Evolutionary conservation across 1,140 invertebrate species (phyloP), one percentile per base, ranked within the genome.

Genomic region (Cherax quadricarinatus): DNA sequence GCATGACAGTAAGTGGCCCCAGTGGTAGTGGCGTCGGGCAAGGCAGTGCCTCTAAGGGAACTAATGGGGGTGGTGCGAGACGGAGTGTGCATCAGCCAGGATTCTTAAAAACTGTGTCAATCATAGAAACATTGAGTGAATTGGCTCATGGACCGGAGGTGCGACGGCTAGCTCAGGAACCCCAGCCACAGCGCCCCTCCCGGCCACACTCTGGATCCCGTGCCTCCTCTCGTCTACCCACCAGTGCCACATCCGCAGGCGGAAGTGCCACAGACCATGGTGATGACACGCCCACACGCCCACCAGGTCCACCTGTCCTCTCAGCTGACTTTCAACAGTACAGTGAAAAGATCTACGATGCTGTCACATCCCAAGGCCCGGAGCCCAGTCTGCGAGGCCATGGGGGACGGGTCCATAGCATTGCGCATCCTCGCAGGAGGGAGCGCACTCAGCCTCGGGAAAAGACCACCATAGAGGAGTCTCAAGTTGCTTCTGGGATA

Each of bases 311-410:
- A 48, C 93, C 93, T 48, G 87, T 94, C 5, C 81, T 91, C 18
- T 93, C 93, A 84, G 78, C 84, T 49, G 91, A 93, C 66, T 93
- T 93, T 70, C 88, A 91, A 30, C 93, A 91, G 73, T 93, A 93
- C 80, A 91, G 91, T 78, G 93, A 93, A 73, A 90, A 93, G 66
- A 92, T 93, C 57, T 94, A 93, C 70, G 93, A 93, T 86, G 86
- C 93, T 49, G 93, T 94, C 18, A 94, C 93, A n/a, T 85, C 88
- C 12, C 87, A 49, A n/a, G 49, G 57, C 41, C 83, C 75, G 51
- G 87, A 90, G 30, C 92, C 92, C 4, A 83, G 70, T 9, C 53
- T 89, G 21, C 66, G 86, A 48, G 66, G 80, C 14, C 82, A 30
- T 41, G 49, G 73, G 30, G 81, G 80, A n/a, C 80, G 86, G 24